Base-by-base conservation (phyloP, 1,140 invertebrate genomes). In the Drosophila novamexicana region DNA sequence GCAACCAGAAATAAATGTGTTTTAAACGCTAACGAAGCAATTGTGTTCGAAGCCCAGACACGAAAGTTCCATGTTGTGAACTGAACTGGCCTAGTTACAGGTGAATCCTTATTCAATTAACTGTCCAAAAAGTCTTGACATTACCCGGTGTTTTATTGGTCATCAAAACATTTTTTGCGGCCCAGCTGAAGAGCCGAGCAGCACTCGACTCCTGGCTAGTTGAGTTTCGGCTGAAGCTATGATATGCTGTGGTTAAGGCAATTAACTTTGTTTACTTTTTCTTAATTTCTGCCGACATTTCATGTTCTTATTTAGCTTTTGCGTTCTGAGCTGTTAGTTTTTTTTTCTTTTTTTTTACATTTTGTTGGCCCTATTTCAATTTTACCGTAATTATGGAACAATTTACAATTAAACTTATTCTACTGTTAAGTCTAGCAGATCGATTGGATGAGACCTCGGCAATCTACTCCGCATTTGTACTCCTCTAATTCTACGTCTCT, bases 11-110 rank as follows among this genome's bases (percentile, higher is more conserved):
- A 58, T 81, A 59, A 65, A 57, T 71, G 65, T 54, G 63, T 74
- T 82, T 88, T 74, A 71, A 71, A 36, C 39, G 52, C 79, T 86
- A 86, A 86, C 83, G 79, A 86, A 76, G 69, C 69, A 54, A 88
- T 86, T 86, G 82, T 82, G 42, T 47, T 32, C 32, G 47, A 1
- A 14, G 37, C 32, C 8, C 39, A 39, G 37, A 34, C 2, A 16
- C 14, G 32, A 65, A 54, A 50, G 29, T 10, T 8, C 1, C 12
- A 45, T n/a, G 56, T 14, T 6, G 42, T 10, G 14, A 47, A 16
- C 8, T 4, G 12, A 62, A 49, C 34, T 37, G 29, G 44, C 5
- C 10, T 39, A 3, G 42, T 47, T 18, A 59, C 8, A 45, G 14
- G 2, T 10, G 32, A 47, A 36, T 47, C 32, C 14, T 12, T 18